Conservation (phyloP, 2,888 invertebrate species). For the Cataglyphis altisquamis region DNA sequence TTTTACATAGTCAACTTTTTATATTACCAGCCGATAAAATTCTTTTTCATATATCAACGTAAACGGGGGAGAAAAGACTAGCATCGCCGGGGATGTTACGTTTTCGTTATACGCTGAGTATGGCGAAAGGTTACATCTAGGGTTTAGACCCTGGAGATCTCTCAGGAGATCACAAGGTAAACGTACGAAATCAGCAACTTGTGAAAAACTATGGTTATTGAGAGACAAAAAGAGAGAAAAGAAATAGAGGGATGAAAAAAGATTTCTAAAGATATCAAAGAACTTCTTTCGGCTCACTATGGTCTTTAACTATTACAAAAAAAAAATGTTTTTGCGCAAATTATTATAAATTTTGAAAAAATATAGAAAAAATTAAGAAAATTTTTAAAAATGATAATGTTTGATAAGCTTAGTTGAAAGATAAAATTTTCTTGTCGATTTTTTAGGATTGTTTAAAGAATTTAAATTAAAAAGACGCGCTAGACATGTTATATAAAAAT, state of each 20-base stretch:
- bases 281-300: background rate
- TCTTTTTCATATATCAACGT: background rate
- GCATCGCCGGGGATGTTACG: background rate
- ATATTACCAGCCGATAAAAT: background rate
- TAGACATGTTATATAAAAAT: background rate
- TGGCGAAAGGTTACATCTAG: background rate
- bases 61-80: background rate
- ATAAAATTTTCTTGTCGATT: background rate
- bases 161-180: conserved; percentile 44
- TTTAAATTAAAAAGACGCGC: background rate
- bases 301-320: background rate
- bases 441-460: background rate
- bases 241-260: background rate
- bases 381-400: background rate
- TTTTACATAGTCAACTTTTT: background rate
- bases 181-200: conserved; percentile 54
- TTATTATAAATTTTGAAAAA: background rate
- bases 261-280: background rate
- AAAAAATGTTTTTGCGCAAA: background rate
- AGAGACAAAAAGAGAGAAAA: background rate
- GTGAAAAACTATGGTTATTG: conserved; percentile 30
- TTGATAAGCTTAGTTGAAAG: background rate
- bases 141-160: background rate
- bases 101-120: conserved; percentile 15
- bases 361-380: background rate